phyloP scores from a whole-genome alignment of 2,888 invertebrate species.

The Rhagonycha lutea region DNA sequence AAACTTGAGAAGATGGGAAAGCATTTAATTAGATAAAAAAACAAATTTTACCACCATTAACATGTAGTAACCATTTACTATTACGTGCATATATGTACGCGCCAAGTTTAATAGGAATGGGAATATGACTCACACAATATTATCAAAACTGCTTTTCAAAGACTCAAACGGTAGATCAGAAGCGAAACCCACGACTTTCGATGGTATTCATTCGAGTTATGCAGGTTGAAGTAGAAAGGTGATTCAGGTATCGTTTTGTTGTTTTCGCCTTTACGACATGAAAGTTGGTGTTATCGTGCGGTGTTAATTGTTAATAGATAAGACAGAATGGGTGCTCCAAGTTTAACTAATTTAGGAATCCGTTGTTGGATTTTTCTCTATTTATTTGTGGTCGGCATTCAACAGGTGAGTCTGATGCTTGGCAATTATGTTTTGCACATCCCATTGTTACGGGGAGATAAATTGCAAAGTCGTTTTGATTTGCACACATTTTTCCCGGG shows the following conservation, averaged over 20 bases:
- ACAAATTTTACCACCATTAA: not conserved
- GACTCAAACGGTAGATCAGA: slow-evolving; percentile 16
- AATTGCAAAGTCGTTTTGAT: not conserved
- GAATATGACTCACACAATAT: not conserved
- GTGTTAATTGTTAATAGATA: not conserved
- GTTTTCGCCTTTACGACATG: not conserved
- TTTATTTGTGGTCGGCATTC: not conserved
- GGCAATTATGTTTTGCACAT: not conserved
- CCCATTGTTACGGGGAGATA: not conserved
- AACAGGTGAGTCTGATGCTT: not conserved
- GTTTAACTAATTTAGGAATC: not conserved
- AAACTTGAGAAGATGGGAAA: not conserved
- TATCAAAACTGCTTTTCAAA: slow-evolving; percentile 23
- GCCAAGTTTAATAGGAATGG: not conserved
- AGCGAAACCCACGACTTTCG: slow-evolving; percentile 10
- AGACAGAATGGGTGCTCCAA: not conserved
- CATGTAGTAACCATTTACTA: not conserved
- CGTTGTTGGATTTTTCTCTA: not conserved
- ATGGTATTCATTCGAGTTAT: not conserved
- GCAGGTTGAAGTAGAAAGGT: not conserved
- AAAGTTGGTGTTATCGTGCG: not conserved
- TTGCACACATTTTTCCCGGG: not conserved
- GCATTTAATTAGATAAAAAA: not conserved
- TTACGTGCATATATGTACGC: not conserved
- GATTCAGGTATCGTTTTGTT: not conserved